A percentile compares a stretch with the other conserved stretches of the same genome.
These are phyloP conservation scores for Tachystola acroxantha DNA, from an alignment of 2,888 invertebrate genomes.

Conservation along the genomic window DNA sequence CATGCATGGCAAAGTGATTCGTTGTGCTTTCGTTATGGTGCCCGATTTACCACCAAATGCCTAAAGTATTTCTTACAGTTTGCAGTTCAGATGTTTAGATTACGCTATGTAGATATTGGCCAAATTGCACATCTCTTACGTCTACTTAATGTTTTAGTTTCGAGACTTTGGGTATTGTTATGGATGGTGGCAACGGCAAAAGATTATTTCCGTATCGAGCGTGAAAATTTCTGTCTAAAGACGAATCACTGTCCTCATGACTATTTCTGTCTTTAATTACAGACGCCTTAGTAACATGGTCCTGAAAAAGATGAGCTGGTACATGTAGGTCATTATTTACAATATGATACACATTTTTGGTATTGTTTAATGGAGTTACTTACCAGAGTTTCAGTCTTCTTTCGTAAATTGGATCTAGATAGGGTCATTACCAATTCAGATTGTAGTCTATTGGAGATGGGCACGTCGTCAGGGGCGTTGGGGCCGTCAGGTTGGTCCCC, in stretches of 20 bases:
- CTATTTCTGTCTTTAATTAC: conserved; percentile 23
- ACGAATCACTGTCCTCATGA: conserved; percentile 44
- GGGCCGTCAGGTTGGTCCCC: conserved; percentile 60
- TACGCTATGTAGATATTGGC: neutral
- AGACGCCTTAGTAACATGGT: conserved; percentile 28
- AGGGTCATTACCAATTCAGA: conserved; percentile 86
- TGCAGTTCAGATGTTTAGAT: neutral
- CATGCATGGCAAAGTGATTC: conserved; percentile 10
- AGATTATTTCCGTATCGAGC: conserved; percentile 71
- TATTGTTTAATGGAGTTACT: conserved; percentile 35
- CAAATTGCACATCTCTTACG: conserved; percentile 1
- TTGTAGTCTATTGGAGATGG: conserved; percentile 82
- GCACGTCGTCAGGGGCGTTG: conserved; percentile 57
- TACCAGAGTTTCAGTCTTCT: conserved; percentile 83
- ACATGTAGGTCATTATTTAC: neutral
- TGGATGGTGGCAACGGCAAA: conserved; percentile 63
- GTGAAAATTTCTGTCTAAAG: conserved; percentile 66
- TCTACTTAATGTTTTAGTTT: conserved; percentile 38
- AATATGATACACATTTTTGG: neutral
- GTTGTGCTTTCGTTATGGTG: conserved; percentile 9
- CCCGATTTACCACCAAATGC: no score
- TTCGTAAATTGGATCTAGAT: conserved; percentile 86
- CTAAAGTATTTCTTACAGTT: conserved; percentile 1
- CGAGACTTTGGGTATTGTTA: conserved; percentile 68
- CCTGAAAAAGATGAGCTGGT: conserved; percentile 47